phyloP scores from a whole-genome alignment of 2,797 vertebrate genomes.

The Yasuhikotakia modesta region DNA sequence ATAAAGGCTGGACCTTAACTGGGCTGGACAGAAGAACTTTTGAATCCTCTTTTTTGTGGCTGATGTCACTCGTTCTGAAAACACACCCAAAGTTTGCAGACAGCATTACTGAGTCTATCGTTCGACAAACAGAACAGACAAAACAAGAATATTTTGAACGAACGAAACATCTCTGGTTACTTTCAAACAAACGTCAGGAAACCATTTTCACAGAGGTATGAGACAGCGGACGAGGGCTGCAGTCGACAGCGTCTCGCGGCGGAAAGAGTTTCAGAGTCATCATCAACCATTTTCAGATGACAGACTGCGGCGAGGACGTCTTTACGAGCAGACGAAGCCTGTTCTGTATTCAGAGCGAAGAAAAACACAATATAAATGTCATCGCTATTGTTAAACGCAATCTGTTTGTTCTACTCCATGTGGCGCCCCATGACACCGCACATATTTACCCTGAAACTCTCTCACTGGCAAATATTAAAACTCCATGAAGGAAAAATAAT shows the following conservation, averaged over 20 bases:
- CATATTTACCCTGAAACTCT: constrained; percentile 57
- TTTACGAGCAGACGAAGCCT: constrained; percentile 11
- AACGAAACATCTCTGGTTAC: constrained; percentile 6
- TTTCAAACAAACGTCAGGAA: constrained; percentile 9
- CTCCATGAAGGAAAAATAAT: constrained; percentile 50
- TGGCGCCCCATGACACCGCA: constrained; percentile 39
- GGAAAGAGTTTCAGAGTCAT: constrained; percentile 27
- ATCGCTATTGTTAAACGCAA: constrained; percentile 55
- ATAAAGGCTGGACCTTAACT: too few species aligned
- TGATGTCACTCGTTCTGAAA: background rate
- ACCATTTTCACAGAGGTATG: constrained; percentile 9
- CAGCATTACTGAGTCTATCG: constrained; percentile 1
- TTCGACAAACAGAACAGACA: background rate
- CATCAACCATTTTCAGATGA: constrained; percentile 34
- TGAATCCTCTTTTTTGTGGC: background rate
- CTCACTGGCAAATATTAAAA: constrained; percentile 59
- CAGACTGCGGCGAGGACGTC: constrained; percentile 8
- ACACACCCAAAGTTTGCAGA: background rate
- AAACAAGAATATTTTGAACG: constrained; percentile 16
- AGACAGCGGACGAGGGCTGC: background rate
- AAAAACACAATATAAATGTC: constrained; percentile 63
- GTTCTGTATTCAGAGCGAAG: constrained; percentile 39
- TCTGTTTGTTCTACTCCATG: constrained; percentile 53
- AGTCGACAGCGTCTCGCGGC: constrained; percentile 1
- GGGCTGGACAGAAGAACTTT: too few species aligned